phyloP scores from a whole-genome alignment of 2,113 vertebrate species.

The Apodemus speciosus region DNA sequence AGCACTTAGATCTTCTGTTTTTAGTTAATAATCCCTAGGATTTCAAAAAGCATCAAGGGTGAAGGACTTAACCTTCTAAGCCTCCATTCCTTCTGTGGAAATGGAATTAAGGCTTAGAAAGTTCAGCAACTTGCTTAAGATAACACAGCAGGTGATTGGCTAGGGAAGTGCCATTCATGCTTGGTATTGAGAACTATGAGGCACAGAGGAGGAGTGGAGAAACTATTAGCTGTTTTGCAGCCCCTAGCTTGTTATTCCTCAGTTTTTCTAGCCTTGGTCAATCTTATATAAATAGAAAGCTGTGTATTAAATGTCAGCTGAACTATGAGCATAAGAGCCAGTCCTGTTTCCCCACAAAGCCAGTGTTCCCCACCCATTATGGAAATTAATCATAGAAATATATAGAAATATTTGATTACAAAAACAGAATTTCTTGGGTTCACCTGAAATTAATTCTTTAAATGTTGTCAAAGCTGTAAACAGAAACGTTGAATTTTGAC shows the following conservation, averaged over 20 bases:
- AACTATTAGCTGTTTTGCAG: background rate
- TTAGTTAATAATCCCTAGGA: background rate
- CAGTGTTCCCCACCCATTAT: background rate
- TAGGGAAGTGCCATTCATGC: slow-evolving; percentile 1
- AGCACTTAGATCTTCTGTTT: background rate
- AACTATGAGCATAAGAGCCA: slow-evolving; percentile 5
- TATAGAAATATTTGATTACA: background rate
- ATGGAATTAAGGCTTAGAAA: background rate
- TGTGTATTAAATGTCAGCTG: background rate
- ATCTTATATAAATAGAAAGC: slow-evolving; percentile 36
- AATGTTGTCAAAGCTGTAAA: slow-evolving; percentile 26
- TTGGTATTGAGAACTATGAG: background rate
- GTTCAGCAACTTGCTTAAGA: background rate
- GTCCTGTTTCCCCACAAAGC: background rate
- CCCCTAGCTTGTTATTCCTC: background rate
- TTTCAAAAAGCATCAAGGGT: background rate
- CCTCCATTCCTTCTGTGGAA: background rate
- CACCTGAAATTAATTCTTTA: slow-evolving; percentile 24
- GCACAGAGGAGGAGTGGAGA: background rate
- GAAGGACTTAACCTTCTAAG: background rate
- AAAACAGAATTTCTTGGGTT: slow-evolving; percentile 53
- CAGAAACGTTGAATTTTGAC: slow-evolving; percentile 37
- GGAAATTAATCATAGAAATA: slow-evolving; percentile 30
- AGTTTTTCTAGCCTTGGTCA: slow-evolving; percentile 8
- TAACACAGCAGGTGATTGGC: background rate